Evolutionary conservation across 1,140 invertebrate species (phyloP), one percentile per base, ranked within the genome.

Genomic region (Olivierus martensii): DNA sequence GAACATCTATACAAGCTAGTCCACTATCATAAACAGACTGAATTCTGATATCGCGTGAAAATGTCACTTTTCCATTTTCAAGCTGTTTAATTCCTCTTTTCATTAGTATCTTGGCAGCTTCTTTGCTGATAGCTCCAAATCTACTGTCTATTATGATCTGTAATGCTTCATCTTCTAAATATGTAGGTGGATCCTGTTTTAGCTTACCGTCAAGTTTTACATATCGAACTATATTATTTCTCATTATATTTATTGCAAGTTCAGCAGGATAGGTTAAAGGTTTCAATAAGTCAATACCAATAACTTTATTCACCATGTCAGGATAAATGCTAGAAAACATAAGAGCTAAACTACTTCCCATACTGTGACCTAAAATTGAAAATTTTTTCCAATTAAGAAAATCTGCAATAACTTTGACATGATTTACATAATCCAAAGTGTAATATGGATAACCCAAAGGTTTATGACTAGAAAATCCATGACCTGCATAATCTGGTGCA

Each of bases 381-480:
- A 91, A 75, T 62, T 83, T 80, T 46, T 73, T 71, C 87, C 87
- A 91, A 51, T 79, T 79, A 65, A 80, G 86, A 69, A 86, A 73
- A 59, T 80, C 80, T 5, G 82, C 73, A 52, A 90, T 81, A 61
- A 82, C 73, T 59, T 83, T 74, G 11, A 90, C 70, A 3, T 85
- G 59, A 10, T 65, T n/a, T 72, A 74, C 38, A 83, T 71, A 22
- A 78, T 81, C 65, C 79, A 59, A 79, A 49, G 86, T 71, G 65
- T 82, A 85, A 70, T 90, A 89, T 37, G 76, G 74, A 65, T 81
- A 77, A 19, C 85, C 84, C 54, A 70, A 66, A 7, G 84, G 81
- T 61, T 79, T 79, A 63, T 82, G 83, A 0, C 84, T 82, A 0
- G 87, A 90, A 3, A 77, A 71, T 2, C 88, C 88, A 68, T 91